Base-by-base conservation (phyloP, 92 coral and sea anemone genomes). In the Paragorgia papillata region DNA sequence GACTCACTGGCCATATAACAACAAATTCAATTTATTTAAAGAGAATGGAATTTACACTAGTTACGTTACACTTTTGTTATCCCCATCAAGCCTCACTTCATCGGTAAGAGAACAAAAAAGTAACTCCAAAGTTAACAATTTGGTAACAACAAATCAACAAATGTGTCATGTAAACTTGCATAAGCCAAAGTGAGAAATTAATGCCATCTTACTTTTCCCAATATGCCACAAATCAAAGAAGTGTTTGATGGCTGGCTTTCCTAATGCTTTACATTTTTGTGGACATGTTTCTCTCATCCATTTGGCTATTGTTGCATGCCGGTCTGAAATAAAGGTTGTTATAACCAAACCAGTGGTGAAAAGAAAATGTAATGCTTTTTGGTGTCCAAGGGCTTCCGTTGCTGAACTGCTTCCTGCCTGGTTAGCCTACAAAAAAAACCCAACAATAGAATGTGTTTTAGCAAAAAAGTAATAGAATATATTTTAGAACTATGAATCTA, bases 141-240 rank as follows among this genome's bases (percentile, higher is more conserved):
- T n/a, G n/a, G n/a, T n/a, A n/a, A n/a, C n/a, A n/a, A n/a, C n/a
- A n/a, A n/a, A n/a, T n/a, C n/a, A n/a, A n/a, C n/a, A n/a, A n/a
- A n/a, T n/a, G n/a, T n/a, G n/a, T n/a, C n/a, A n/a, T n/a, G n/a
- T n/a, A n/a, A n/a, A 66, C 6, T 82, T 75, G 79, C 88, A 79
- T 70, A 82, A 76, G 41, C 83, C 84, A 55, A 86, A 81, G 68
- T 86, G 90, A 86, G 82, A 51, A 86, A 83, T 46, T 86, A 87
- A 69, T 86, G 83, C n/a, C n/a, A n/a, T n/a, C 50, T 43, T 51
- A 51, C 58, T 51, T 51, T 51, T 51, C 17, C 58, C 58, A 51
- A 51, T 51, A 51, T 51, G 58, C 58, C 58, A 51, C 58, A 51
- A 51, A 51, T 51, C 8, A 51, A 51, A 51, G 58, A 51, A 51